These are phyloP conservation scores for Prorops nasuta DNA, from an alignment of 1,140 invertebrate species.

Conservation along the genomic window DNA sequence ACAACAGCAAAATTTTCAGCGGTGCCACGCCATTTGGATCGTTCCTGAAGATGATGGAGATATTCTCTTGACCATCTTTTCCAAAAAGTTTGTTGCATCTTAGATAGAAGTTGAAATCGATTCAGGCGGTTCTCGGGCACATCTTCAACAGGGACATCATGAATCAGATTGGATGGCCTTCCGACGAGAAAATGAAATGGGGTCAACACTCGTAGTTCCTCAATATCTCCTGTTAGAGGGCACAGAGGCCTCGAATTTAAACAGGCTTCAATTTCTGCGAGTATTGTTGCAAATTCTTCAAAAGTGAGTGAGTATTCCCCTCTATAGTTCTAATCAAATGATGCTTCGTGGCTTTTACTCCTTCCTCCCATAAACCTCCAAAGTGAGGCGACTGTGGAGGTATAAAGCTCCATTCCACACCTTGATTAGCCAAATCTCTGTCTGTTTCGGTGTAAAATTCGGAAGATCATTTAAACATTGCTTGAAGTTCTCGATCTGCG, in stretches of 20 bases:
- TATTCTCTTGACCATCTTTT: conserved; percentile 36
- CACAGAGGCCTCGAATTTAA: conserved; percentile 18
- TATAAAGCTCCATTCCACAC: background rate
- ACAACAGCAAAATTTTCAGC: no score
- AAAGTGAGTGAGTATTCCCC: conserved; percentile 12
- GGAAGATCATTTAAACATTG: background rate
- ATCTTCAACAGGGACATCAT: background rate
- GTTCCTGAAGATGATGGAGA: conserved; percentile 24
- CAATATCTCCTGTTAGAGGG: background rate
- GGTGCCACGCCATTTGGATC: conserved; percentile 36
- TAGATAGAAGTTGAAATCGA: conserved; percentile 23
- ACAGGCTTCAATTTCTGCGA: conserved; percentile 33
- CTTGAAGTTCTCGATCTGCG: conserved; percentile 5
- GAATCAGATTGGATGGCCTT: conserved; percentile 1
- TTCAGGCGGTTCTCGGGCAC: conserved; percentile 13
- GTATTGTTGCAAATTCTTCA: conserved; percentile 28
- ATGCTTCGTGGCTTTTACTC: conserved; percentile 26
- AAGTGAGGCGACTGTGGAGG: conserved; percentile 15
- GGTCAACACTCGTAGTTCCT: conserved; percentile 1
- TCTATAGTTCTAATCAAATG: conserved; percentile 13
- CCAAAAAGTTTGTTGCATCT: conserved; percentile 35
- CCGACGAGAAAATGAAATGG: background rate
- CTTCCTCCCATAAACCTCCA: conserved; percentile 36
- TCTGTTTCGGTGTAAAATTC: background rate
- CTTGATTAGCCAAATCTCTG: background rate